A percentile compares a stretch with the other conserved stretches of the same genome.
These are phyloP conservation scores for Triplophysa yarkandensis DNA, from an alignment of 2,797 vertebrate genomes.

Conservation along the genomic window DNA sequence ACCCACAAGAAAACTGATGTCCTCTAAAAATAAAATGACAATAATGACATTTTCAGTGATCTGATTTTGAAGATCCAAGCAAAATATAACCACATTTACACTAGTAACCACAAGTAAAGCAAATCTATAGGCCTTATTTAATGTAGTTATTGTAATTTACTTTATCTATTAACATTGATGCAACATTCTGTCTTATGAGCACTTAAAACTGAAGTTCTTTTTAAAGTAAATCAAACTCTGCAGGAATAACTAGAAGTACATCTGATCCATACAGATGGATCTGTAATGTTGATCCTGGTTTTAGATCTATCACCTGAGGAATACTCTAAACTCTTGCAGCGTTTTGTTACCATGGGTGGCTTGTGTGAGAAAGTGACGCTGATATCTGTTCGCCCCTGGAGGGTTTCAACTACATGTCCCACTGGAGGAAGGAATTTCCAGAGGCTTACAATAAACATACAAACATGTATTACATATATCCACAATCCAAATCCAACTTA, in stretches of 20 bases:
- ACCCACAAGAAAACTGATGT: neutral
- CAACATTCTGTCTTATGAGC: neutral
- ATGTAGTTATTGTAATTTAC: neutral
- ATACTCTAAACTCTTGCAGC: constrained; percentile 24
- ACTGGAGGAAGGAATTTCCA: constrained; percentile 35
- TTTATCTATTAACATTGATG: neutral
- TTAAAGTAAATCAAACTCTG: neutral
- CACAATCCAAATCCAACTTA: neutral
- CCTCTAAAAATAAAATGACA: neutral
- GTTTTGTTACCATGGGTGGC: constrained; percentile 16
- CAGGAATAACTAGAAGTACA: constrained; percentile 5
- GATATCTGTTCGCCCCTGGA: constrained; percentile 16
- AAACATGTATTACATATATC: neutral
- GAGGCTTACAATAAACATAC: constrained; percentile 32
- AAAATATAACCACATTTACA: neutral
- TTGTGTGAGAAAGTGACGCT: constrained; percentile 30
- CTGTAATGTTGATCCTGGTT: constrained; percentile 27
- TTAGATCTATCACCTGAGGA: constrained; percentile 32
- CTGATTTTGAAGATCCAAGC: too few relatives aligned
- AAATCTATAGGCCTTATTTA: neutral
- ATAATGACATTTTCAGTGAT: neutral
- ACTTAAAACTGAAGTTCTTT: neutral
- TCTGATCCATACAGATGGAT: constrained; percentile 24
- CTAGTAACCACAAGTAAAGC: neutral
- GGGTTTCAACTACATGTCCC: constrained; percentile 24